Conservation (phyloP, 2,113 vertebrate genomes). For the Cinclus cinclus region DNA sequence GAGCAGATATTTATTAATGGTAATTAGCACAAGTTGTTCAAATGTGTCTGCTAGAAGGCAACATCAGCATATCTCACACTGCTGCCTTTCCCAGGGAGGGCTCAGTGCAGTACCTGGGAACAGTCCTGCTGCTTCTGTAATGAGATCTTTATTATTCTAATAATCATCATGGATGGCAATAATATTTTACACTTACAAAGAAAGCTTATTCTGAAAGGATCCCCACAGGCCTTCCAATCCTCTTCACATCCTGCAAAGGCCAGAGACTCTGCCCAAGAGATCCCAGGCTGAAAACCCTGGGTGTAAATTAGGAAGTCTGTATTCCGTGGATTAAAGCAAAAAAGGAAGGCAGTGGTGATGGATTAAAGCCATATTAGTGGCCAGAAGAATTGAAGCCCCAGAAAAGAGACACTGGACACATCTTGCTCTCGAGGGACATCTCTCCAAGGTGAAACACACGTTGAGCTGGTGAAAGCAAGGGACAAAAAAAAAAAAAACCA, state of each 20-base stretch:
- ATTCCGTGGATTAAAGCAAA: neutral
- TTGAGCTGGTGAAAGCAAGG: neutral
- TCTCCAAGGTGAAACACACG: neutral
- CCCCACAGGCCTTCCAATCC: neutral
- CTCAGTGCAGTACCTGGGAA: neutral
- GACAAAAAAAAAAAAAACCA: neutral
- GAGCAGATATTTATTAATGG: constrained; percentile 23
- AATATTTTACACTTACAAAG: neutral
- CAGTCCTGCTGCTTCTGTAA: constrained; percentile 29
- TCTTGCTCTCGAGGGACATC: neutral
- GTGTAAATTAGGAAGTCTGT: neutral
- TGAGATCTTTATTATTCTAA: constrained; percentile 43
- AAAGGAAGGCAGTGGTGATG: neutral
- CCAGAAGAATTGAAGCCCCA: neutral
- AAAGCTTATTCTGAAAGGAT: neutral
- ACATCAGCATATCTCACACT: neutral
- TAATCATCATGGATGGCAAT: neutral
- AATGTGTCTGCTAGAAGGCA: neutral
- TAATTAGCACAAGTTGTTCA: constrained; percentile 8
- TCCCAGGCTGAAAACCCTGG: neutral
- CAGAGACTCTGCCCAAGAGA: neutral
- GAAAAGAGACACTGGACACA: neutral
- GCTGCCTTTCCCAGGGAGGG: neutral
- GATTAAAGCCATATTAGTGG: neutral
- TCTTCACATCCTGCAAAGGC: neutral